Evolutionary conservation across 2,113 vertebrate species (phyloP).

Genomic region (Ictalurus furcatus): DNA sequence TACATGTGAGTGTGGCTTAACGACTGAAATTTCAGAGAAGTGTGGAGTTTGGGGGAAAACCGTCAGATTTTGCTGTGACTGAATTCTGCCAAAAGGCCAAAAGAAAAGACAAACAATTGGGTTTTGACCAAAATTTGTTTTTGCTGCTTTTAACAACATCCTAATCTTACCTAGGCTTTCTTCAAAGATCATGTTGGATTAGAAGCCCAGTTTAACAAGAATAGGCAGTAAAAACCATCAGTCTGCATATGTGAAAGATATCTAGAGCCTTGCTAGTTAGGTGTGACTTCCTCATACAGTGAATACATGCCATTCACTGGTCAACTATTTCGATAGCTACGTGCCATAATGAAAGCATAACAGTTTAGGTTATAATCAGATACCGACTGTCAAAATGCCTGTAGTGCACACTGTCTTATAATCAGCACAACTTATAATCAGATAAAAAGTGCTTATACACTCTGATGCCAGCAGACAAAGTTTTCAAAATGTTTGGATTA

Average conservation of each 20-base stretch:
- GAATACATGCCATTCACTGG: background rate
- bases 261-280: background rate
- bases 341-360: background rate
- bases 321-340: background rate
- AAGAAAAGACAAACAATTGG: background rate
- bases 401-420: background rate
- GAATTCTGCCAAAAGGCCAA: background rate
- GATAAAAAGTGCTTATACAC: background rate
- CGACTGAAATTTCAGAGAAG: background rate
- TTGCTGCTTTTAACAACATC: background rate
- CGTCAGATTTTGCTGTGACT: background rate
- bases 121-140: background rate
- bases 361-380: background rate
- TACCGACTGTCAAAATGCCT: too few species aligned
- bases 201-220: background rate
- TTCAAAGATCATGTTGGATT: background rate
- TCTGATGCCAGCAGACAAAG: background rate
- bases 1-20: slow-evolving; percentile 83
- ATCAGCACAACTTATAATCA: background rate
- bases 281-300: background rate
- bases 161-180: background rate
- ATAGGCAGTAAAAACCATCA: background rate
- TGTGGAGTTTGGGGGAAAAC: background rate
- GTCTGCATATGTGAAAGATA: background rate
- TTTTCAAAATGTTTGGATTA: background rate